A percentile compares a stretch with the other conserved stretches of the same genome.
These are phyloP conservation scores for Drosophila nebulosa DNA, from an alignment of 1,140 invertebrate genomes.

Conservation along the genomic window DNA sequence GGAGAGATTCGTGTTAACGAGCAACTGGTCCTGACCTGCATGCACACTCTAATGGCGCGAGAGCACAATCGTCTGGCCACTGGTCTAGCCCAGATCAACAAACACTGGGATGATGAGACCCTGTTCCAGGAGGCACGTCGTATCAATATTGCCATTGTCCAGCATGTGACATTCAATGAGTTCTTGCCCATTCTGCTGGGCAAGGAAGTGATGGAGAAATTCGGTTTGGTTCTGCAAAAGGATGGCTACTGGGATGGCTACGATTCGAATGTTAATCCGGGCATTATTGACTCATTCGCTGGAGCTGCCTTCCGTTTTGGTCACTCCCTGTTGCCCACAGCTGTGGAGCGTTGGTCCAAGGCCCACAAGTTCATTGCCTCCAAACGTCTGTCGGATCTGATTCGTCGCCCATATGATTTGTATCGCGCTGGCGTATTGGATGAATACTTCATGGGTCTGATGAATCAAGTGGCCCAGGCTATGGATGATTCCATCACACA, in stretches of 20 bases:
- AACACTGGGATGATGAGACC: slow-evolving; percentile 97
- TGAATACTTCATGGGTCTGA: slow-evolving; percentile 95
- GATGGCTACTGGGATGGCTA: slow-evolving; percentile 95
- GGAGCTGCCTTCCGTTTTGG: slow-evolving; percentile 95
- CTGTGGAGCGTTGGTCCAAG: slow-evolving; percentile 95
- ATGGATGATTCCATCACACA: slow-evolving; percentile 97
- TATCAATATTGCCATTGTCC: slow-evolving; percentile 94
- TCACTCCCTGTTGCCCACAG: slow-evolving; percentile 92
- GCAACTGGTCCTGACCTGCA: slow-evolving; percentile 93
- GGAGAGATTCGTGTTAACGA: slow-evolving; percentile 97
- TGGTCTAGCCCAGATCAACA: slow-evolving; percentile 89
- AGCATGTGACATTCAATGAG: slow-evolving; percentile 97
- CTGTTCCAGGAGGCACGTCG: slow-evolving; percentile 95
- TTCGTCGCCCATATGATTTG: slow-evolving; percentile 93
- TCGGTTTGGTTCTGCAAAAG: slow-evolving; percentile 91
- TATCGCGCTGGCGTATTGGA: slow-evolving; percentile 95
- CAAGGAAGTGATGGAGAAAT: slow-evolving; percentile 96
- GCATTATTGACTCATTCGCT: slow-evolving; percentile 92
- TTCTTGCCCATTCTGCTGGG: slow-evolving; percentile 96
- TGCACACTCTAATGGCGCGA: slow-evolving; percentile 94
- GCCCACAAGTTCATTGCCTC: slow-evolving; percentile 96
- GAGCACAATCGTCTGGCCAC: slow-evolving; percentile 93
- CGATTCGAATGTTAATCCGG: slow-evolving; percentile 91
- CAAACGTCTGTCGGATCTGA: slow-evolving; percentile 92
- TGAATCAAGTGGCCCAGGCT: slow-evolving; percentile 96